Conservation (phyloP, 2,888 invertebrate genomes). For the Cosmopolites sordidus region DNA sequence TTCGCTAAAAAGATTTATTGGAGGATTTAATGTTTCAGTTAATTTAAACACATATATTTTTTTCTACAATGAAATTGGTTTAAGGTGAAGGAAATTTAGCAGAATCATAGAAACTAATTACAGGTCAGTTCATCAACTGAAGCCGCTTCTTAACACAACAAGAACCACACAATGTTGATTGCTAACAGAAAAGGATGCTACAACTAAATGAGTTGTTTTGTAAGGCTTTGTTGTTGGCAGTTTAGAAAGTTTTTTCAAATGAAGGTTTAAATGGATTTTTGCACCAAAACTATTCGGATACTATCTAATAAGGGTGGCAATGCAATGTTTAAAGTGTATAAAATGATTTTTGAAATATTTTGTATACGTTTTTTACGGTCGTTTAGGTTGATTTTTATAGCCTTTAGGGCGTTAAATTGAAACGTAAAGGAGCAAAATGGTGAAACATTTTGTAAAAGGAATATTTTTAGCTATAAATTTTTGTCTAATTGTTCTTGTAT, state of each 20-base stretch:
- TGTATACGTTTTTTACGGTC: not conserved
- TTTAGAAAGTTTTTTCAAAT: no score
- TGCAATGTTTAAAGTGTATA: constrained; percentile 37
- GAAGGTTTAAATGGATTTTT: no score
- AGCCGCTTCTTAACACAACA: no score
- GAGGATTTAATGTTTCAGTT: not conserved
- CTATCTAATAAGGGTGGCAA: constrained; percentile 38
- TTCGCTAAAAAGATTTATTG: constrained; percentile 4
- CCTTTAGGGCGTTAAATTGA: not conserved
- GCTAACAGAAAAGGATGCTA: no score
- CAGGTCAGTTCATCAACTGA: no score
- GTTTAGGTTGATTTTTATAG: not conserved
- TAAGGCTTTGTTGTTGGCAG: no score
- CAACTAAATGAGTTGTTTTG: no score
- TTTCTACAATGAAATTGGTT: constrained; percentile 6
- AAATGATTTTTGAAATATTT: not conserved
- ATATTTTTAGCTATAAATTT: not conserved
- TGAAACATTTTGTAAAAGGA: not conserved
- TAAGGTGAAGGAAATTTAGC: constrained; percentile 15
- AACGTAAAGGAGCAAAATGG: no score
- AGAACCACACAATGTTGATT: no score
- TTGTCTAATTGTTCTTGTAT: not conserved
- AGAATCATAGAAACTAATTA: no score
- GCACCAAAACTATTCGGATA: no score
- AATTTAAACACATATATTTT: not conserved